Evolutionary conservation across 1,140 invertebrate species (phyloP).

Genomic region (Ladona fulva): DNA sequence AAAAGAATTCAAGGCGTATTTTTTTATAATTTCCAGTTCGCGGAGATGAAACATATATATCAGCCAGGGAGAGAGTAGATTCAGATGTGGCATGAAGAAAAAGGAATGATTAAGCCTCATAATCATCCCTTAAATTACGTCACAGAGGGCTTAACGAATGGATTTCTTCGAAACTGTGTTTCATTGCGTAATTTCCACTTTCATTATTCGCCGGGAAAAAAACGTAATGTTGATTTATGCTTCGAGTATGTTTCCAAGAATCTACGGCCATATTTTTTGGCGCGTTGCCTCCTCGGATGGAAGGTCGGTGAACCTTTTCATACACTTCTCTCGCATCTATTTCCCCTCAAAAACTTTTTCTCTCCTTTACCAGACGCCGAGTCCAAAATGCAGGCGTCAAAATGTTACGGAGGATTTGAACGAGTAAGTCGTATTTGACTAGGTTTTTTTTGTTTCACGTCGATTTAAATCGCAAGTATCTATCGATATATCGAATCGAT

Average conservation of each 20-base stretch:
- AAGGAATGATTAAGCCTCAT: not conserved
- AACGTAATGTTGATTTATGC: not conserved
- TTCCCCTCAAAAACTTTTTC: not conserved
- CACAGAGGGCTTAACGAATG: not conserved
- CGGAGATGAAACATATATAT: no score
- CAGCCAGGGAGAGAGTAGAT: no score
- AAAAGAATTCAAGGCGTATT: no score
- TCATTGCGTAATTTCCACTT: not conserved
- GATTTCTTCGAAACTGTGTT: not conserved
- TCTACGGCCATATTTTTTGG: not conserved
- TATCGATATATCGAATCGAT: no score
- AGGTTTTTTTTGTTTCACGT: no score
- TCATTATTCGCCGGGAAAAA: not conserved
- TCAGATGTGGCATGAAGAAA: no score
- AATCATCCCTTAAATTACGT: not conserved
- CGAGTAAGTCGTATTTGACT: no score
- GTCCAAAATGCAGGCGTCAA: no score
- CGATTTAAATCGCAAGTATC: no score
- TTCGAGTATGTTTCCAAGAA: not conserved
- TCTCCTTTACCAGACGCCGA: not conserved
- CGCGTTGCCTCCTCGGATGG: not conserved
- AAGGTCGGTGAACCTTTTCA: not conserved
- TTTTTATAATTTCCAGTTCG: no score
- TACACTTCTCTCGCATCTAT: not conserved
- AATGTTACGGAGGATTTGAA: no score